Evolutionary conservation across 2,797 vertebrate species (phyloP), one percentile per base, ranked within the genome.

Genomic region (Neosilurus mollespiculum): DNA sequence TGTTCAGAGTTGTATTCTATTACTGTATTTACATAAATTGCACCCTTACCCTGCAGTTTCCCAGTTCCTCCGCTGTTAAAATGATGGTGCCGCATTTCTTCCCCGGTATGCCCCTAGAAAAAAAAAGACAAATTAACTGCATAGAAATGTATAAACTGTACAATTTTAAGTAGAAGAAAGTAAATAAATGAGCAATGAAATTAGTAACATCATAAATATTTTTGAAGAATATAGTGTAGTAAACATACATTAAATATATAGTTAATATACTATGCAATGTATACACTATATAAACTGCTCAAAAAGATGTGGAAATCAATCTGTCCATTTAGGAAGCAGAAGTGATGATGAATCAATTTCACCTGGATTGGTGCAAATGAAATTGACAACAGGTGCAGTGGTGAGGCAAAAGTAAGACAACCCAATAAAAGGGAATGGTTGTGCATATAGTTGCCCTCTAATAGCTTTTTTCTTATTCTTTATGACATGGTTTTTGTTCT

Each of bases 51-150:
- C 97, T 91, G 88, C 97, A 98, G 92, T 98, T 97, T 86, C 97
- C 96, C 86, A 99, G 88, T 92, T 99, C 97, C 90, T 99, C 97
- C 0, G 95, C 97, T 0, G 97, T 95, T 87, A 99, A 91, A 90
- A 98, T 93, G 88, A 99, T 96, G 89, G 94, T 95, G 82, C 97
- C 97, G 30, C 97, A 99, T 86, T 97, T 97, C 92, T 97, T 99
- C 84, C 96, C 96, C 0, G 94, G 96, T 89, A 97, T 94, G 0
- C 96, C 96, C 1, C 97, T 99, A 92, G 73, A 90, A 92, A 82
- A 86, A 92, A 81, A 88, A 86, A 91, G 89, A 90, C 85, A 89
- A 61, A 20, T 0, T 81, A 24, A 81, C 82, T 2, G 11, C 11
- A 81, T 56, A 6, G 54, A 15, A 56, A 16, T 54, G 43, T 43